Percentiles rank a stretch among this genome's conserved stretches.
phyloP scores from a whole-genome alignment of 2,113 vertebrate species.

The Maccullochella peelii region DNA sequence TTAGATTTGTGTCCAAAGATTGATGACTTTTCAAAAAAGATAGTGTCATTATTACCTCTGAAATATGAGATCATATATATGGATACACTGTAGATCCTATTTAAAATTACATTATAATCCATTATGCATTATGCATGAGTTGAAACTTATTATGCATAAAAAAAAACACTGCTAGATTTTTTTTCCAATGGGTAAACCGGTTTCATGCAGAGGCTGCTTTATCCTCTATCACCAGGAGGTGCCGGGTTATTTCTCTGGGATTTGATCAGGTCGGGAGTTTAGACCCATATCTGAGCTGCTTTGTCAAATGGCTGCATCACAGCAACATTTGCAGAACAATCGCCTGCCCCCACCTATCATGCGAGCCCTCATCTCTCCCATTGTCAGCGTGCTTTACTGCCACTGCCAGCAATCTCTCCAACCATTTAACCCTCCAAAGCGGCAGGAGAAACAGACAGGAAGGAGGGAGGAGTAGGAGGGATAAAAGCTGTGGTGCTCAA shows the following conservation, averaged over 20 bases:
- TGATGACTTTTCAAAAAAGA: background rate
- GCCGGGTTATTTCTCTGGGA: slow-evolving; percentile 21
- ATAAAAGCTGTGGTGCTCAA: slow-evolving; percentile 60
- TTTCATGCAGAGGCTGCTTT: slow-evolving; percentile 19
- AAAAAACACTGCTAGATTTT: background rate
- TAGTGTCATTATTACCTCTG: background rate
- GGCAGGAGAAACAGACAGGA: slow-evolving; percentile 41
- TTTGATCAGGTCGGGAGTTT: slow-evolving; percentile 50
- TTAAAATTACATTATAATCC: slow-evolving; percentile 2
- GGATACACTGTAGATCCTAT: background rate
- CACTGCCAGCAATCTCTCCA: slow-evolving; percentile 62
- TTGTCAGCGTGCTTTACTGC: slow-evolving; percentile 61
- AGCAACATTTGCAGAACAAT: slow-evolving; percentile 36
- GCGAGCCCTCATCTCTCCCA: slow-evolving; percentile 21
- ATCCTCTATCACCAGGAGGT: slow-evolving; percentile 19
- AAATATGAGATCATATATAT: background rate
- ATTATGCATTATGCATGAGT: background rate
- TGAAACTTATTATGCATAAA: background rate
- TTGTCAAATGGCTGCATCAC: slow-evolving; percentile 55
- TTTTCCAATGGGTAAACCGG: background rate
- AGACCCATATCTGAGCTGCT: slow-evolving; percentile 36
- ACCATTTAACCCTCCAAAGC: slow-evolving; percentile 57
- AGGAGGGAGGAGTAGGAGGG: slow-evolving; percentile 18
- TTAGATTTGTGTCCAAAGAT: background rate
- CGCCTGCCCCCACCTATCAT: background rate